Base-by-base conservation (phyloP, 2,113 vertebrate species). In the Cheirogaleus medius region DNA sequence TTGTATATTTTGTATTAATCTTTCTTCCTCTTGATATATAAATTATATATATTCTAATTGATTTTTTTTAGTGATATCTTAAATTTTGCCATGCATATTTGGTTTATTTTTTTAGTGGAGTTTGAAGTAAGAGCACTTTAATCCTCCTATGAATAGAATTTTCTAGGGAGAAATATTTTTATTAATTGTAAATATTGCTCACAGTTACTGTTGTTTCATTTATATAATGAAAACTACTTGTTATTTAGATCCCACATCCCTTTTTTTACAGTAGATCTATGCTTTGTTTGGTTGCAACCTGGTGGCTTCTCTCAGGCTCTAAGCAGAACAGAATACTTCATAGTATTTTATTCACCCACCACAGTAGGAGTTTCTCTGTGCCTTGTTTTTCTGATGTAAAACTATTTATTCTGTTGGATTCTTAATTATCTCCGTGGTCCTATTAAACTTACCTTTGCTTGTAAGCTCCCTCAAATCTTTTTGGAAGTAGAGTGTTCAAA, bases 151-250 rank as follows among this genome's bases (percentile, higher is more conserved):
- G 29, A 90, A 32, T 81, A 37, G n/a, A 91, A 47, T 63, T 47
- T 76, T 87, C 56, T 63, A 73, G 25, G 21, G 10, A 69, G 78
- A 93, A 88, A 11, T 76, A 93, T 73, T 88, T 95, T 74, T n/a
- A 76, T 88, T 91, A 69, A 69, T 90, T 95, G 34, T 73, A 44
- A 87, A 54, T 93, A 17, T 91, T 90, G 69, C 85, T 81, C 52
- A 54, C 3, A 18, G 56, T 88, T 74, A 54, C 42, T 78, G 0
- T 47, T 56, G 49, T 90, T 93, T 93, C 37, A 91, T 84, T 87
- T 66, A 23, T 58, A 42, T 82, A 84, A 42, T 88, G 71, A 80
- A 91, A 58, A 42, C 27, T 29, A 29, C 47, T 68, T 94, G 32
- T 87, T 34, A 78, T 0, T 74, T 25, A 54, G 44, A 56, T 37